Conservation (phyloP, 1,140 invertebrate genomes). For the Harlomillsia oculata region DNA sequence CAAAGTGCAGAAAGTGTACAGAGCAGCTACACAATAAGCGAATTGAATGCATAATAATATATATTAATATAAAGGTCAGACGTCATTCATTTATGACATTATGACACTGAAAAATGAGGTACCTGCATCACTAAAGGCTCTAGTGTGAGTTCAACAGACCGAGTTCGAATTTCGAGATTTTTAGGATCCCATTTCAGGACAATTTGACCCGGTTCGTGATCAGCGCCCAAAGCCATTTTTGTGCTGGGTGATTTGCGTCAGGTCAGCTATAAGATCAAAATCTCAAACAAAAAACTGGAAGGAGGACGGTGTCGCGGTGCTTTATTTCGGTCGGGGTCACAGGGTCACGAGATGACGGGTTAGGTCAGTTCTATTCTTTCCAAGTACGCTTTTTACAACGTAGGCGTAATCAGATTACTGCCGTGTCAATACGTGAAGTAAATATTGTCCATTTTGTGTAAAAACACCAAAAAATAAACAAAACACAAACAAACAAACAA, state of each 20-base stretch:
- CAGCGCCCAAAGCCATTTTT: constrained; percentile 25
- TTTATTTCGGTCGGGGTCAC: too few species aligned
- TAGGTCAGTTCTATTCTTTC: too few species aligned
- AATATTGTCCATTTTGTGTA: too few species aligned
- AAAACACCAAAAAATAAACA: too few species aligned
- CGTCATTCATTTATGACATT: neutral
- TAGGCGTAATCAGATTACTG: too few species aligned
- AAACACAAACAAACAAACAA: too few species aligned
- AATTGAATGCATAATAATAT: neutral
- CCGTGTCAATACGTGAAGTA: too few species aligned
- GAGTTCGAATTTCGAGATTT: constrained; percentile 93
- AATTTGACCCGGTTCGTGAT: constrained; percentile 47
- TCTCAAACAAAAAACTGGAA: constrained; percentile 7
- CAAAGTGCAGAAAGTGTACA: neutral
- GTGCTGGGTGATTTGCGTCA: too few species aligned
- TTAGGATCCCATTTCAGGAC: constrained; percentile 89
- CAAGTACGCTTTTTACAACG: too few species aligned
- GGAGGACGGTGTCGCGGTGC: neutral
- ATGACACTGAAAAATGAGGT: neutral
- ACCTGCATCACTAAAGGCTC: constrained; percentile 94
- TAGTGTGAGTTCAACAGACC: constrained; percentile 91
- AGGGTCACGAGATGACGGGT: too few species aligned
- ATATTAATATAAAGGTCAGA: neutral
- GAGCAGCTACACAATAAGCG: neutral
- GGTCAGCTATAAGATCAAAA: neutral